A percentile compares a stretch with the other conserved stretches of the same genome.
Evolutionary conservation across 2,888 invertebrate species (phyloP).

Genomic region (Therioaphis trifolii): DNA sequence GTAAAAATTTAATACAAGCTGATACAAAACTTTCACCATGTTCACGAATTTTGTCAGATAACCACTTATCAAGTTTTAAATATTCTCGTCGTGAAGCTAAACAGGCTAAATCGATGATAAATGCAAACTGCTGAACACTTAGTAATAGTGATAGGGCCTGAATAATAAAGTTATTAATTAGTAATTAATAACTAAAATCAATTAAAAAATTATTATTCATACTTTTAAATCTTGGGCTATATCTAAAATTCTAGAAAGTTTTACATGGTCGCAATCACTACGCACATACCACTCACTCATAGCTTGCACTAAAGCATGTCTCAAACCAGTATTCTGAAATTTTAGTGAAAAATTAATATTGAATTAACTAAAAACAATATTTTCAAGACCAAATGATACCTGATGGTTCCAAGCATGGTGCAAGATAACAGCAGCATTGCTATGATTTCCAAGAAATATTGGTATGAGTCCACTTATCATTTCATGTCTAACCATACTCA

Average conservation of each 20-base stretch:
- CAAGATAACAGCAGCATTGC: slow-evolving; percentile 94
- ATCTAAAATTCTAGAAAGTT: slow-evolving; percentile 93
- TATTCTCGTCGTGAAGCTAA: slow-evolving; percentile 96
- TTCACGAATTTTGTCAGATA: slow-evolving; percentile 95
- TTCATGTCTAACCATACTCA: slow-evolving; percentile 85
- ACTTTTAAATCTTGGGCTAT: slow-evolving; percentile 89
- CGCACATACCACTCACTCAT: slow-evolving; percentile 98
- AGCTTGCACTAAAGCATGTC: slow-evolving; percentile 90
- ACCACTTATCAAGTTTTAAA: slow-evolving; percentile 97
- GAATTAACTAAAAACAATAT: slow-evolving; percentile 60
- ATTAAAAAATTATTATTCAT: slow-evolving; percentile 14
- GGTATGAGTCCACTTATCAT: slow-evolving; percentile 88
- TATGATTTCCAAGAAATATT: slow-evolving; percentile 93
- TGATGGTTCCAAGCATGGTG: slow-evolving; percentile 95
- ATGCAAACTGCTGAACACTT: slow-evolving; percentile 91
- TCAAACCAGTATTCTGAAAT: slow-evolving; percentile 74
- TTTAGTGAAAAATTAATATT: slow-evolving; percentile 28
- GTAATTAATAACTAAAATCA: background rate
- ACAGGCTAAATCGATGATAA: slow-evolving; percentile 97
- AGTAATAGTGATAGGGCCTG: slow-evolving; percentile 91
- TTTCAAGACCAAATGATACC: slow-evolving; percentile 66
- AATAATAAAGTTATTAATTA: slow-evolving; percentile 47
- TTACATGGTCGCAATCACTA: slow-evolving; percentile 92
- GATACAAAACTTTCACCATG: slow-evolving; percentile 92
- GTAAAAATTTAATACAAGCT: slow-evolving; percentile 87